Evolutionary conservation across 2,113 vertebrate species (phyloP).

Genomic region (Poeciliopsis occidentalis): DNA sequence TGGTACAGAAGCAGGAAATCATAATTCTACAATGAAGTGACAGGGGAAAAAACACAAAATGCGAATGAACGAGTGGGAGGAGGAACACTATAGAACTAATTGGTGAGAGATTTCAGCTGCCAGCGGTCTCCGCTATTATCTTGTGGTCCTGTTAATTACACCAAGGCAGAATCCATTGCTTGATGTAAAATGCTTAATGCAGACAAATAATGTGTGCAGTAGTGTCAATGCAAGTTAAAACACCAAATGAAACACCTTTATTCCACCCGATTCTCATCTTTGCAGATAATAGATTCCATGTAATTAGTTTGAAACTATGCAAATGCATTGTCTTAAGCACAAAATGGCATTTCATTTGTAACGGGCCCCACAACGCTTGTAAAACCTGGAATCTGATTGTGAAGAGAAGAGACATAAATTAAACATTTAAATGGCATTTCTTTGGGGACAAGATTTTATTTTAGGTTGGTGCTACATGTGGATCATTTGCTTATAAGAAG

Average conservation of each 20-base stretch:
- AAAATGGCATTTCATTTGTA: slow-evolving; percentile 17
- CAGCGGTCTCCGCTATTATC: slow-evolving; percentile 13
- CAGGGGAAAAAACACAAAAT: not conserved
- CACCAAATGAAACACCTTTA: slow-evolving; percentile 9
- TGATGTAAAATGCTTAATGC: not conserved
- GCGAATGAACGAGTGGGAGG: slow-evolving; percentile 22
- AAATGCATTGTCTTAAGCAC: slow-evolving; percentile 11
- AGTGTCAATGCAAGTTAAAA: slow-evolving; percentile 1
- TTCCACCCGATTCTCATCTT: not conserved
- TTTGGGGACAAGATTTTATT: slow-evolving; percentile 17
- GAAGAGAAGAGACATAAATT: slow-evolving; percentile 18
- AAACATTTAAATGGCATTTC: slow-evolving; percentile 10
- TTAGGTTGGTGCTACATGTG: not conserved
- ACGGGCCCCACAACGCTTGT: not conserved
- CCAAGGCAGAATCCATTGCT: slow-evolving; percentile 4
- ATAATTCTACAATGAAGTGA: slow-evolving; percentile 1
- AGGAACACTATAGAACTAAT: slow-evolving; percentile 23
- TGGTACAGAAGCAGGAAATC: not conserved
- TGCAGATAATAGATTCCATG: not conserved
- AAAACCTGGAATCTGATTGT: not conserved
- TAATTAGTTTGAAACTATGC: not conserved
- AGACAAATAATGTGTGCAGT: not conserved
- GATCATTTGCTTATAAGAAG: slow-evolving; percentile 33
- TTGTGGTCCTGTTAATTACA: slow-evolving; percentile 23
- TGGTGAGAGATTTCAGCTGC: slow-evolving; percentile 3